Conservation (phyloP, 2,888 invertebrate genomes). For the Neuroscelio doddi region DNA sequence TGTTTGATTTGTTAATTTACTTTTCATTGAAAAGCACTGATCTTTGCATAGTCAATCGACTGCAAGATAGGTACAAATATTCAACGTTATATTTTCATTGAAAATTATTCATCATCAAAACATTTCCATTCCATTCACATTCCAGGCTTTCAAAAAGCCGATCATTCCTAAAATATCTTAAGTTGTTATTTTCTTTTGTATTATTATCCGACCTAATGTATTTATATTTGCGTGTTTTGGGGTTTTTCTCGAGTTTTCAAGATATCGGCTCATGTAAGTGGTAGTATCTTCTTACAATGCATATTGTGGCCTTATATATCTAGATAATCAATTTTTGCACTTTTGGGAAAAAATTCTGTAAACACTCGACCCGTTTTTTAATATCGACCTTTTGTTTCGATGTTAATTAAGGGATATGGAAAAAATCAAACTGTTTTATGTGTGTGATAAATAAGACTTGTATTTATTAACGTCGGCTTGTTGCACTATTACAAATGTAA, state of each 20-base stretch:
- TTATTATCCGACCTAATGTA: slow-evolving; percentile 1
- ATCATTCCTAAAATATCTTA: slow-evolving; percentile 7
- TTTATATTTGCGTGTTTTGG: slow-evolving; percentile 10
- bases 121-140: slow-evolving; percentile 12
- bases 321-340: slow-evolving; percentile 6
- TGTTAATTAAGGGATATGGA: slow-evolving; percentile 20
- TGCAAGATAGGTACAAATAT: background rate
- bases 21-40: slow-evolving; percentile 8
- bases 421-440: slow-evolving; percentile 24
- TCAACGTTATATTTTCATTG: background rate
- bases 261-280: slow-evolving; percentile 14
- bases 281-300: slow-evolving; percentile 13
- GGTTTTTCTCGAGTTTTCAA: slow-evolving; percentile 2
- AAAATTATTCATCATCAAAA: background rate
- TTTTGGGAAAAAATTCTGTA: slow-evolving; percentile 8
- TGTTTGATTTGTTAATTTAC: background rate
- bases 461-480: slow-evolving; percentile 38
- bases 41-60: slow-evolving; percentile 2
- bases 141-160: background rate
- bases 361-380: slow-evolving; percentile 6
- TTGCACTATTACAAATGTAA: slow-evolving; percentile 36
- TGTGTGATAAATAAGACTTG: slow-evolving; percentile 40
- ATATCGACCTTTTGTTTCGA: slow-evolving; percentile 10
- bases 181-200: background rate
- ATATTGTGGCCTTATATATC: slow-evolving; percentile 10